Evolutionary conservation across 2,888 invertebrate species (phyloP), one percentile per base, ranked within the genome.

Genomic region (Tuta absoluta): DNA sequence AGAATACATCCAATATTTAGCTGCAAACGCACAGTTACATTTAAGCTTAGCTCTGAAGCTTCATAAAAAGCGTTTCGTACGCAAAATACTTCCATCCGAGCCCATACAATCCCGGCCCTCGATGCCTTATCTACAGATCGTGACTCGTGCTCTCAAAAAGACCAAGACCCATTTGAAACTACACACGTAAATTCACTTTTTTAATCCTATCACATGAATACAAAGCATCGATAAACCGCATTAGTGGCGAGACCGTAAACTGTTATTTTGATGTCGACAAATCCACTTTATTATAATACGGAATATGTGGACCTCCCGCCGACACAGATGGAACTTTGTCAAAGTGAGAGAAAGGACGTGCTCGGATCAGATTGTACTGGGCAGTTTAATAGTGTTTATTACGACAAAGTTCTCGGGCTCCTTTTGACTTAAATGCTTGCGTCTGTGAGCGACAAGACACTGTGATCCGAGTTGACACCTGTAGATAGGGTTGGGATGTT

Each of bases 251-350:
- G 77, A 75, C 80, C 84, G 81, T 89, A 88, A 89, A 89, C 82
- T 86, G 87, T 84, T 87, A 86, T 89, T 87, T 86, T 87, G 84
- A 89, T 90, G 87, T 89, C 89, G 88, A 89, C 90, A 88, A 88
- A 88, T 87, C 88, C 87, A 86, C 87, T 89, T 88, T 88, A 89
- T 87, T 89, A 88, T 86, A 80, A 80, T 72, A 17, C 72, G 77
- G 89, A 87, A 86, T 88, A 80, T 72, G 10, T 72, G 77, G 89
- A 87, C 86, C 89, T 81, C 89, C 90, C 86, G 86, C 84, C 83
- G 87, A 67, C 76, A 72, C 67, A 73, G 71, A 74, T 81, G 73
- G 81, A 81, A 87, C 89, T 81, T 76, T 89, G 84, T 89, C 87
- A 70, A 69, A 77, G 72, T 84, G 71, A 77, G 70, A 74, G 70